Percentiles rank a stretch among this genome's conserved stretches.
These are phyloP conservation scores for Geopemphigus sp. DNA, from an alignment of 1,140 invertebrate genomes.

Conservation along the genomic window DNA sequence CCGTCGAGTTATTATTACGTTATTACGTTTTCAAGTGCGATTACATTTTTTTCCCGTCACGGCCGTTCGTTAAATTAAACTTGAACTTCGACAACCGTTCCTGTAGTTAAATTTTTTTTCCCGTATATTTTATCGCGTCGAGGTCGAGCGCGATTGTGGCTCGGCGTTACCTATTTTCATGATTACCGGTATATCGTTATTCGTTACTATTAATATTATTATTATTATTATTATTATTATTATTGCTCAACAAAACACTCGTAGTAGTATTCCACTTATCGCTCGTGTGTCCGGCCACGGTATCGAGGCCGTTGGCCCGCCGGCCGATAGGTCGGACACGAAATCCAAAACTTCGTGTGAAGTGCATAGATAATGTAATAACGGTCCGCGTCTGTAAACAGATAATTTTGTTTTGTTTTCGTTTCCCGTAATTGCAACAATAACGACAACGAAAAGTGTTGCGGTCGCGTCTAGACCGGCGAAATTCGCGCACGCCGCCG, in stretches of 20 bases:
- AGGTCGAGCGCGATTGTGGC: conserved; percentile 13
- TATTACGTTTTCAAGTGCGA: conserved; percentile 32
- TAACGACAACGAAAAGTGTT: not conserved
- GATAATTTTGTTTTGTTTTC: not conserved
- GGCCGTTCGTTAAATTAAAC: conserved; percentile 38
- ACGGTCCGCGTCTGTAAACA: not conserved
- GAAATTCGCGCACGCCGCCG: conserved; percentile 1
- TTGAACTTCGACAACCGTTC: conserved; percentile 43
- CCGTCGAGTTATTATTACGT: not conserved
- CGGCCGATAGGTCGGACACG: not conserved
- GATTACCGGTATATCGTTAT: not conserved
- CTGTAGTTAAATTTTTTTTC: not conserved
- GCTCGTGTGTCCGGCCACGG: not conserved
- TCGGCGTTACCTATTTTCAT: not conserved
- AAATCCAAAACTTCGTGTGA: not conserved
- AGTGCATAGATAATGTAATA: not conserved
- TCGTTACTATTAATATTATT: too few species aligned
- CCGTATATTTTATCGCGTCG: conserved; percentile 14
- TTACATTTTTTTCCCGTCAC: conserved; percentile 13
- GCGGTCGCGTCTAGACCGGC: conserved; percentile 24
- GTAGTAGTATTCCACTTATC: not conserved
- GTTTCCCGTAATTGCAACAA: too few species aligned
- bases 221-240: too few species aligned
- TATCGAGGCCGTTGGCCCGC: not conserved
- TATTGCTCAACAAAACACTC: not conserved